These are phyloP conservation scores for Ciconia stormi DNA, from an alignment of 2,113 vertebrate species.

Conservation along the genomic window DNA sequence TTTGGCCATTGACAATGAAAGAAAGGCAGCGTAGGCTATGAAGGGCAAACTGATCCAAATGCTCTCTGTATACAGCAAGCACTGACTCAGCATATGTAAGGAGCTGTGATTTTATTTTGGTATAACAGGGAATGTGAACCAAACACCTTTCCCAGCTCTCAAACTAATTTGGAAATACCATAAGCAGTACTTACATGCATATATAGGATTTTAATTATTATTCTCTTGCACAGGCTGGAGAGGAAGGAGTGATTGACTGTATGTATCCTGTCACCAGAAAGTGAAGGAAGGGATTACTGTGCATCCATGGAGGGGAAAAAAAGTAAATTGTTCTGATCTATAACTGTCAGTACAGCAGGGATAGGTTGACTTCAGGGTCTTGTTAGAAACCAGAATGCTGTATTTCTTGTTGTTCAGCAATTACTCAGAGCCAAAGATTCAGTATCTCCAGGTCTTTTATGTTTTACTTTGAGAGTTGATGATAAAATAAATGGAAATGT, in stretches of 20 bases:
- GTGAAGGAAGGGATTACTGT: background rate
- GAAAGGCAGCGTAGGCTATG: background rate
- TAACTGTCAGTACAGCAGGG: background rate
- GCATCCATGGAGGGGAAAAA: background rate
- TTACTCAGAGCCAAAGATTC: background rate
- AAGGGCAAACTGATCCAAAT: background rate
- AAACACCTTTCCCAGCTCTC: background rate
- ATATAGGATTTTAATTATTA: background rate
- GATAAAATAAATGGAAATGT: background rate
- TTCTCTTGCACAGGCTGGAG: background rate
- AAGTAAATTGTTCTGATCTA: background rate
- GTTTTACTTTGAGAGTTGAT: background rate
- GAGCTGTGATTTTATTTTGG: background rate
- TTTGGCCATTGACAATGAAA: background rate
- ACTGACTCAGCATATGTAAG: background rate
- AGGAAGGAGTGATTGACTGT: background rate
- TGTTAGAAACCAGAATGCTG: background rate
- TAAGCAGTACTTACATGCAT: background rate
- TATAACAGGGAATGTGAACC: background rate
- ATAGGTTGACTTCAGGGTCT: background rate
- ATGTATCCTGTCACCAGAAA: background rate
- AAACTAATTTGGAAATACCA: background rate
- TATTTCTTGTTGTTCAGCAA: background rate
- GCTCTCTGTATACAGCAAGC: background rate
- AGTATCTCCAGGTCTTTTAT: background rate